Evolutionary conservation across 2,888 invertebrate genomes (phyloP), one percentile per base, ranked within the genome.

Genomic region (Chirona hameri): DNA sequence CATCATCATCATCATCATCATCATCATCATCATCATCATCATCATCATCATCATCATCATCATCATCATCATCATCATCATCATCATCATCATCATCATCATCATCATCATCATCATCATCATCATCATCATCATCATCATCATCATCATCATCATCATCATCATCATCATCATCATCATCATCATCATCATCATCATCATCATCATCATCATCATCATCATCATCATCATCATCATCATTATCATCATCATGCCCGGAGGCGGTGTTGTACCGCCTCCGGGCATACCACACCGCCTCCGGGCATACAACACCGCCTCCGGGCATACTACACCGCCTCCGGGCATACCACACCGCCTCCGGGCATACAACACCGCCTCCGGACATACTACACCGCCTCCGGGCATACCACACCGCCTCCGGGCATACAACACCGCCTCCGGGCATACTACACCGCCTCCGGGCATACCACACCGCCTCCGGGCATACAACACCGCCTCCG

Each of bases 1-100:
- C 65, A n/a, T 65, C 65, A 65, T 65, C 65, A n/a, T 65, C 65
- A 65, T 65, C 65, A n/a, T 65, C 65, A n/a, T 65, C 65, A n/a
- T 65, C 65, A 65, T 65, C 65, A n/a, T 65, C 65, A n/a, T 65
- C 65, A n/a, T 65, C n/a, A n/a, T 65, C 65, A n/a, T 65, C 65
- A n/a, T 65, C 65, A n/a, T 65, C 65, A n/a, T 65, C 65, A n/a
- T 65, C 65, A n/a, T 65, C 65, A n/a, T 65, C 65, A n/a, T 65
- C 65, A n/a, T 65, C 65, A 65, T 65, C 65, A 65, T 65, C 65
- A 65, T 65, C 65, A 65, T 65, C 65, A 65, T 65, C 65, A 65
- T 65, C 65, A 65, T 65, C 65, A 65, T 65, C 65, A 65, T 65
- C 65, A 65, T 65, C 65, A 65, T 65, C 65, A 65, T 65, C 65